Base-by-base conservation (phyloP, 2,113 vertebrate species). In the Silurus meridionalis region DNA sequence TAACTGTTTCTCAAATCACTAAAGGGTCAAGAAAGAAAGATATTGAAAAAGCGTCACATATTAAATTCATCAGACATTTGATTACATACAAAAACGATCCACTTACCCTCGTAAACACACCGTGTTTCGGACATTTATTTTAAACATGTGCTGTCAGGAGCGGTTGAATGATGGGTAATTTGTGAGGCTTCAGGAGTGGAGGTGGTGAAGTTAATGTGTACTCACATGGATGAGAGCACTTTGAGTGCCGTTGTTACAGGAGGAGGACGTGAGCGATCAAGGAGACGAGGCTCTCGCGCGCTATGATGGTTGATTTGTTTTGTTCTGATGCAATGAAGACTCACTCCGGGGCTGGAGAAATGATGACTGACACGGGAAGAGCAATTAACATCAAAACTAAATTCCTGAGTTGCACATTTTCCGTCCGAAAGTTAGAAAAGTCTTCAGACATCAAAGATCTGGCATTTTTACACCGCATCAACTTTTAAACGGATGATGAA, bases 111-210 rank as follows among this genome's bases (percentile, higher is more conserved):
- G 13, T 37, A 37, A 69, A 69, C 13, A 69, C n/a, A 9, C 8
- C 2, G 9, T 6, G 63, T 64, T 64, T 11, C 7, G 21, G 21
- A n/a, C 23, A 23, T 64, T n/a, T 64, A 9, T 11, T n/a, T 10
- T n/a, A 0, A 9, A n/a, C n/a, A 25, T 66, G 1, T 13, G n/a
- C 66, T 37, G 25, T 66, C 63, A 15, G 13, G 2, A 28, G 7
- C 13, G 15, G 17, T 23, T 74, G 71, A 74, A 74, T 74, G 46
- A 19, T 74, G 71, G 71, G 37, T 74, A 74, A 74, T 74, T 72
- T 50, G 69, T 8, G 17, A 19, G 17, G 69, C 7, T 21, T 21
- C 4, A 37, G 71, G 37, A 21, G 71, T 72, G 37, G 37, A 19
- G 69, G 37, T 72, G 69, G 37, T 48, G 37, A 37, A 48, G 71